phyloP scores from a whole-genome alignment of 2,888 invertebrate genomes.

The Rhynchonema sp. region DNA sequence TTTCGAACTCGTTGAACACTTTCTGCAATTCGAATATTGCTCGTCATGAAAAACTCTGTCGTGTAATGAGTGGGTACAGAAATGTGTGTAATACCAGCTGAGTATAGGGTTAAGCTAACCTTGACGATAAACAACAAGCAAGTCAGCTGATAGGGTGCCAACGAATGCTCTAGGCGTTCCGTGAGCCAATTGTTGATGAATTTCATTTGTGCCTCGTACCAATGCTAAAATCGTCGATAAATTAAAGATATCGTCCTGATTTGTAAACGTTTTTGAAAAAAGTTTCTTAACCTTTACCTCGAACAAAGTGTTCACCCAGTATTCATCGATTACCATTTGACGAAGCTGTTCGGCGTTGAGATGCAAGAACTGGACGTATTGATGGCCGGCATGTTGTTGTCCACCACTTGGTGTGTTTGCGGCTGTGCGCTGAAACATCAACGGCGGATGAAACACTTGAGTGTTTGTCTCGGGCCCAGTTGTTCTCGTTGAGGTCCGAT shows the following conservation, averaged over 20 bases:
- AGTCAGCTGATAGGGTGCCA: constrained; percentile 90
- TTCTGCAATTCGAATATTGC: constrained; percentile 44
- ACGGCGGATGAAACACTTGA: too few species aligned
- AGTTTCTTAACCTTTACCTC: constrained; percentile 37
- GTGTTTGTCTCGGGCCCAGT: too few species aligned
- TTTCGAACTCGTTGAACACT: constrained; percentile 94
- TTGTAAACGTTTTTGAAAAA: not conserved
- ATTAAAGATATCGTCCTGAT: too few species aligned
- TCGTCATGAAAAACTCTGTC: constrained; percentile 10
- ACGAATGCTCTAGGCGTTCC: constrained; percentile 70
- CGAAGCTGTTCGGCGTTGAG: constrained; percentile 94
- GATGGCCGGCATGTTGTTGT: constrained; percentile 52
- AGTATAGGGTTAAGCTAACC: too few species aligned
- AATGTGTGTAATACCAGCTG: too few species aligned
- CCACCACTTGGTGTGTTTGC: too few species aligned
- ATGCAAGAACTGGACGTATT: constrained; percentile 89
- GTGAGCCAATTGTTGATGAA: constrained; percentile 81
- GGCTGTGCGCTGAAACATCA: too few species aligned
- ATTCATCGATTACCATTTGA: constrained; percentile 73
- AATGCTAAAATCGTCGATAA: constrained; percentile 52
- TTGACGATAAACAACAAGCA: constrained; percentile 86
- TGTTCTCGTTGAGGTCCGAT: too few species aligned
- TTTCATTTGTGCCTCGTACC: constrained; percentile 84
- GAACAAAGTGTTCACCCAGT: constrained; percentile 60
- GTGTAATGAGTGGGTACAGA: too few species aligned